These are phyloP conservation scores for Tenthredo mesomela DNA, from an alignment of 2,888 invertebrate genomes.

Conservation along the genomic window DNA sequence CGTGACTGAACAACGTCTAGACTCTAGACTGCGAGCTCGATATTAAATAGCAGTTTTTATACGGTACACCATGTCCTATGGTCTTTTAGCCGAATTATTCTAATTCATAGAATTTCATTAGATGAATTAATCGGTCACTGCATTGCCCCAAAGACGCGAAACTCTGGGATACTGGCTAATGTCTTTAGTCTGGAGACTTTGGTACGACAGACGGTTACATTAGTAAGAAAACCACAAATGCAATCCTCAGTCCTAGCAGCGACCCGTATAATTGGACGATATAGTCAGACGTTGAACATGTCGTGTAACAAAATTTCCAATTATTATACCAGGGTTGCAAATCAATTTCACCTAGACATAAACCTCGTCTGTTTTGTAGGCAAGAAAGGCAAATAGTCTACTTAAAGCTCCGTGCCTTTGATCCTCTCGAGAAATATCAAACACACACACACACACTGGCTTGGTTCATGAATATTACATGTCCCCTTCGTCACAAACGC, in stretches of 20 bases:
- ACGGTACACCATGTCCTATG: neutral
- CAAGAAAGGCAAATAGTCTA: conserved; percentile 25
- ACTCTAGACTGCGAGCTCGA: neutral
- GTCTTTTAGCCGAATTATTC: neutral
- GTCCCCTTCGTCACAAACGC: neutral
- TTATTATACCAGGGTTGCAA: neutral
- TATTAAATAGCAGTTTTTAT: neutral
- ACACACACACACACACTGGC: conserved; percentile 12
- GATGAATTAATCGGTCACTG: neutral
- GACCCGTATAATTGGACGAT: neutral
- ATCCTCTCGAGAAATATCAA: conserved; percentile 25
- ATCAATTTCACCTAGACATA: neutral
- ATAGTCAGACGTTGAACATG: neutral
- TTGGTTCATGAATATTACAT: conserved; percentile 37
- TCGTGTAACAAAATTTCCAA: neutral
- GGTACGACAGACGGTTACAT: neutral
- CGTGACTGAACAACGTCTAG: neutral
- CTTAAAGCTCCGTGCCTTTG: conserved; percentile 22
- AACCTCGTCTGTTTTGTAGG: neutral
- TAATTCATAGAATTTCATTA: neutral
- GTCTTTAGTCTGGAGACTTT: neutral
- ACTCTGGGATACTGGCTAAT: neutral
- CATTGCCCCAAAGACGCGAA: neutral
- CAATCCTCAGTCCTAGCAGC: neutral
- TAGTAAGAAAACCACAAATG: neutral